Base-by-base conservation (phyloP, 2,888 invertebrate genomes). In the Adelphocoris suturalis region DNA sequence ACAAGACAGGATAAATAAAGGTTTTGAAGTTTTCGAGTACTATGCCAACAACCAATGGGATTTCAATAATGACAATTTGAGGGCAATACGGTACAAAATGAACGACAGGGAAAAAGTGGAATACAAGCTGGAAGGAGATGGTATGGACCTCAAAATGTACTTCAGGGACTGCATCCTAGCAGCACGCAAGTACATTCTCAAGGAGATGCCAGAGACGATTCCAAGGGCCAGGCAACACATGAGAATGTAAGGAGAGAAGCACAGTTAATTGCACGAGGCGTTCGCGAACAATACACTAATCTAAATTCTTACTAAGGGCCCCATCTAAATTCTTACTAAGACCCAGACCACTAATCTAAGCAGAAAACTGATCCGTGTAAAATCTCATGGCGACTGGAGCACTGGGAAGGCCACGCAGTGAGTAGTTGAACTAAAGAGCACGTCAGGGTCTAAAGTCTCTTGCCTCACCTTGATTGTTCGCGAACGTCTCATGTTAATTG, bases 21-120 rank as follows among this genome's bases (percentile, higher is more conserved):
- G 98, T 0, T 97, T 98, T 92, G 97, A 97, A 92, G 97, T 97
- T 0, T 96, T 98, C 92, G 97, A 98, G 93, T 98, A 98, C 93
- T 98, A 98, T 94, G 97, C 98, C 0, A 97, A 97, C 93, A 97
- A 97, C 93, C 97, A 97, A 91, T 98, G 98, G 98, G 96, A 97
- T 92, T 97, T 98, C 93, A 96, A 96, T 78, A 97, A 97, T 27
- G 95, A 96, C 85, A 95, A 95, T 91, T 95, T 96, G 0, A 93
- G 95, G 12, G 93, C 93, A 11, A 92, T 96, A 0, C 93, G 97
- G 48, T 93, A 93, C 1, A 93, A 94, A 7, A 94, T 97, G 92
- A 97, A 97, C 92, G 94, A 95, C 0, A 94, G 93, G 89, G 97
- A 97, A 93, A 94, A 94, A 78, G 92, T 94, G 5, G 95, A 94